Base-by-base conservation (phyloP, 2,888 invertebrate species). In the Volucella zonaria region DNA sequence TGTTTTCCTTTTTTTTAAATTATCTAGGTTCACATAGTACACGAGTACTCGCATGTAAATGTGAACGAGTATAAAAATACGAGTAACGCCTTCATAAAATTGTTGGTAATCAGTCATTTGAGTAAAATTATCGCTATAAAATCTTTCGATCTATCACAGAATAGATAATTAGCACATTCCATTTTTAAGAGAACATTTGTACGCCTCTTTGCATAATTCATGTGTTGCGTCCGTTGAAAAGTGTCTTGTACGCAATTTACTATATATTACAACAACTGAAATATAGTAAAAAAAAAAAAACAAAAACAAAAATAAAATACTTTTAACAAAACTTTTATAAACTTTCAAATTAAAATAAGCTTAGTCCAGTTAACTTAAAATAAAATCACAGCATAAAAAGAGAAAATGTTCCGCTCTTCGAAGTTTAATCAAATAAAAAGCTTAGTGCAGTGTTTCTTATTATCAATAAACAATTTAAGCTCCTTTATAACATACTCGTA, bases 331-430 rank as follows among this genome's bases (percentile, higher is more conserved):
- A 31, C 31, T 31, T 40, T 40, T 9, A 58, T 58, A 40, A 40
- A 58, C 40, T 58, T 58, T 40, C 14, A 40, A 40, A 58, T 14
- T 38, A 15, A 58, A 40, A 15, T 38, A 54, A 31, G 12, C 31
- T 8, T 31, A 12, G 11, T 51, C 31, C 31, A 40, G 9, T 38
- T 9, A 2, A 38, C n/a, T 2, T 38, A 9, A 38, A n/a, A 38
- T 14, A 11, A 52, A 54, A 15, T 8, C 54, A 10, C 31, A 15
- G 2, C 14, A 8, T 6, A 23, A 12, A n/a, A 56, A 58, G 58
- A 58, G 58, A 58, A 40, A 40, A 40, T 40, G 2, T 10, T 15
- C 38, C 15, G 42, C 58, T 58, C 40, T 40, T 40, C 14, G 11
- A 40, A 15, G 2, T 8, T 9, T 10, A 14, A 31, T 31, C 31